Evolutionary conservation across 2,797 vertebrate species (phyloP).

Genomic region (Mormyrops attenuatus): DNA sequence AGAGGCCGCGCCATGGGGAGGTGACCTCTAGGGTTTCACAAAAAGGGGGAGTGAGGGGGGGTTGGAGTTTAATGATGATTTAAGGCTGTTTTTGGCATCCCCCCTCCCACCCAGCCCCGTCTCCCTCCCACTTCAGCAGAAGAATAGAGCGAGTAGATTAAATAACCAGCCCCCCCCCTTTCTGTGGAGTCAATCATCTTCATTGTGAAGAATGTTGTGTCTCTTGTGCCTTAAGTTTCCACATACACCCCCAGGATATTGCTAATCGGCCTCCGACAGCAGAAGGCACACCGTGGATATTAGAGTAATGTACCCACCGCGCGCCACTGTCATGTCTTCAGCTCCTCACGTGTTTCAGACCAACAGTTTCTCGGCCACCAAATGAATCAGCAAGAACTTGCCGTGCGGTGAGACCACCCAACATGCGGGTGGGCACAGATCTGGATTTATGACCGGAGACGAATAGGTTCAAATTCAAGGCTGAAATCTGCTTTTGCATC

Average conservation of each 20-base stretch:
- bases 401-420: background rate
- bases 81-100: conserved; percentile 18
- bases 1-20: conserved; percentile 29
- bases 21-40: conserved; percentile 25
- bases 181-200: background rate
- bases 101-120: too few relatives aligned
- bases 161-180: background rate
- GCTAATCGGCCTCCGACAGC: background rate
- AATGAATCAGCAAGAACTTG: background rate
- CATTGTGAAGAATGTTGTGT: background rate
- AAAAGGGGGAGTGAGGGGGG: background rate
- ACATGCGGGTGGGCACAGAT: background rate
- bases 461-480: background rate
- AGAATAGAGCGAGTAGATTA: background rate
- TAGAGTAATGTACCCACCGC: background rate
- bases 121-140: background rate
- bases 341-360: background rate
- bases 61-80: conserved; percentile 17
- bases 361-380: background rate
- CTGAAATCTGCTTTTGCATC: background rate
- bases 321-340: background rate
- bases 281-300: background rate
- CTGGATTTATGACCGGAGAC: conserved; percentile 2
- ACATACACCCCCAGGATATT: background rate
- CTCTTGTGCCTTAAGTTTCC: background rate